Percentiles rank a stretch among this genome's conserved stretches.
Conservation (phyloP, 2,113 vertebrate species). For the Trogon melanurus region DNA sequence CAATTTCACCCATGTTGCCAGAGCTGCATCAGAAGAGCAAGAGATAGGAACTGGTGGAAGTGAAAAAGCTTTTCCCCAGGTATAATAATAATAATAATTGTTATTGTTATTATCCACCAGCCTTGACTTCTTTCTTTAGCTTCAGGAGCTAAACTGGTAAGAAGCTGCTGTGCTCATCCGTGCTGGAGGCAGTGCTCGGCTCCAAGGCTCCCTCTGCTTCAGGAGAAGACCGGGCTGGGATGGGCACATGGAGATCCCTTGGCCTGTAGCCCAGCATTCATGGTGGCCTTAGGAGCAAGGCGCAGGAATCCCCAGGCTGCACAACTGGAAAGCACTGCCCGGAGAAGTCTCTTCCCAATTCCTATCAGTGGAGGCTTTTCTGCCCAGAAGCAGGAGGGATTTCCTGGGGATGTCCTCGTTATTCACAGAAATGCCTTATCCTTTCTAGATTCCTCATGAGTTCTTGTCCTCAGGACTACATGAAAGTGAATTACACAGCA, state of each 20-base stretch:
- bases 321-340: not conserved
- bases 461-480: not conserved
- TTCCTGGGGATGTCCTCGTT: not conserved
- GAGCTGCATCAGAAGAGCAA: not conserved
- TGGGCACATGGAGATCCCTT: accelerated
- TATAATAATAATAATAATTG: not conserved
- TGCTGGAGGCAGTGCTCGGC: not conserved
- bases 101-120: not conserved
- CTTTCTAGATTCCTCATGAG: not conserved
- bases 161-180: not conserved
- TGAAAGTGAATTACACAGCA: not conserved
- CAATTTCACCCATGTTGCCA: not conserved
- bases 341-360: not conserved
- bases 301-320: not conserved
- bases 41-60: not conserved
- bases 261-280: not conserved
- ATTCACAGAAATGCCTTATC: not conserved
- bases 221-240: not conserved
- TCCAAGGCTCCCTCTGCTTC: not conserved
- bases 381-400: not conserved
- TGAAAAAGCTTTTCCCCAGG: not conserved
- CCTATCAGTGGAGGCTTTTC: not conserved
- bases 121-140: not conserved
- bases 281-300: not conserved
- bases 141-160: not conserved